phyloP scores from a whole-genome alignment of 2,888 invertebrate species.

The Monochamus alternatus region DNA sequence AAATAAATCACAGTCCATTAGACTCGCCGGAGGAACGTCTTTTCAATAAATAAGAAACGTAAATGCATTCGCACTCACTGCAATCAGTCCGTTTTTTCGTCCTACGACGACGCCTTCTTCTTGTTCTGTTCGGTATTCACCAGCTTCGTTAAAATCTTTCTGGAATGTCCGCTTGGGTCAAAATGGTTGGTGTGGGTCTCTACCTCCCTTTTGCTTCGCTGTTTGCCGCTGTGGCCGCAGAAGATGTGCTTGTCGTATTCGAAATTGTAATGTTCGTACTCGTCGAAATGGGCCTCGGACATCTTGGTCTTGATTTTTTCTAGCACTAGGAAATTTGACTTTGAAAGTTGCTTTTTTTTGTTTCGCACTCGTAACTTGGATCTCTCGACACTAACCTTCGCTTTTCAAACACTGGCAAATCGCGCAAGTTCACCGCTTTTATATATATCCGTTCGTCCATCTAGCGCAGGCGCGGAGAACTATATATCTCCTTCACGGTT shows the following conservation, averaged over 20 bases:
- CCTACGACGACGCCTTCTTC: slow-evolving; percentile 68
- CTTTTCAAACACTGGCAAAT: too few species aligned
- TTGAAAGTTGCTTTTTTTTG: slow-evolving; percentile 26
- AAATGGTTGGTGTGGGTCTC: slow-evolving; percentile 91
- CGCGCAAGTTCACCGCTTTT: too few species aligned
- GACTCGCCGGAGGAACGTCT: slow-evolving; percentile 36
- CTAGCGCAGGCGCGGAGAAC: too few species aligned
- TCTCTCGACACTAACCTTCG: background rate
- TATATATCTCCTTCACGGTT: too few species aligned
- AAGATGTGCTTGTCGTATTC: slow-evolving; percentile 93
- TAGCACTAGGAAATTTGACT: slow-evolving; percentile 30
- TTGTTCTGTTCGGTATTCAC: slow-evolving; percentile 89
- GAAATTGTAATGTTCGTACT: slow-evolving; percentile 96
- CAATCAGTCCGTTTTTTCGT: slow-evolving; percentile 17
- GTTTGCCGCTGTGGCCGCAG: slow-evolving; percentile 91
- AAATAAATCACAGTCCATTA: slow-evolving; percentile 42
- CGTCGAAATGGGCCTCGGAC: slow-evolving; percentile 90
- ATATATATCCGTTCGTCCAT: too few species aligned
- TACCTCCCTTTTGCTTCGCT: slow-evolving; percentile 91
- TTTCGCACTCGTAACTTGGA: background rate
- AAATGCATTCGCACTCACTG: slow-evolving; percentile 9
- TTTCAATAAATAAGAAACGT: slow-evolving; percentile 23
- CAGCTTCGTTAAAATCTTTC: slow-evolving; percentile 91
- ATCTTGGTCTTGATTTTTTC: slow-evolving; percentile 72
- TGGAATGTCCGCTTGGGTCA: slow-evolving; percentile 94